A percentile compares a stretch with the other conserved stretches of the same genome.
Evolutionary conservation across 2,113 vertebrate species (phyloP).

Genomic region (Cnemophilus loriae): DNA sequence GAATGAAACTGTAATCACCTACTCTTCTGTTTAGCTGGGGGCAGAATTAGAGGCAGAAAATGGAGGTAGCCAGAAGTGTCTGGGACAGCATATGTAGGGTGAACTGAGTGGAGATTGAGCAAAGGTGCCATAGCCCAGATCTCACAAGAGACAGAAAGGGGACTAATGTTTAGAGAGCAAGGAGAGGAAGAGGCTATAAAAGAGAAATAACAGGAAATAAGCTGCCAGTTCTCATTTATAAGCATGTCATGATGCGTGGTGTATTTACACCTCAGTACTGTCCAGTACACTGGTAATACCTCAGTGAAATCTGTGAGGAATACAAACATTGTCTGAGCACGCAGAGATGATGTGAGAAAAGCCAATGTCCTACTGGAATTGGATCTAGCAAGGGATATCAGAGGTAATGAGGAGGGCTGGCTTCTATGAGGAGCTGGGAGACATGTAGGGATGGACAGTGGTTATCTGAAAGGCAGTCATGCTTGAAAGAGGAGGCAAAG

Average conservation of each 20-base stretch:
- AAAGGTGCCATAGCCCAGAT: not conserved
- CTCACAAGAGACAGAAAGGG: not conserved
- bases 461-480: not conserved
- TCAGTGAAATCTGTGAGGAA: not conserved
- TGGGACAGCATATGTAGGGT: not conserved
- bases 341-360: not conserved
- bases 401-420: not conserved
- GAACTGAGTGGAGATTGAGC: not conserved
- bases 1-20: conserved; percentile 37
- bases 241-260: not conserved
- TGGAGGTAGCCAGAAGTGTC: not conserved
- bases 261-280: not conserved
- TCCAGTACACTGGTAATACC: not conserved
- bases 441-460: not conserved
- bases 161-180: not conserved
- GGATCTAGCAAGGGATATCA: not conserved
- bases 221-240: not conserved
- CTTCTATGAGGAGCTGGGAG: not conserved
- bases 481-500: not conserved
- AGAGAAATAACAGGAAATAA: not conserved
- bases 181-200: not conserved
- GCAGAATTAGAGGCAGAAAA: conserved; percentile 32
- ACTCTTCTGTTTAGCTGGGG: conserved; percentile 8
- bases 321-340: not conserved
- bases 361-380: not conserved